Conservation (phyloP, 2,797 vertebrate genomes). For the Gymnopithys bicolor region DNA sequence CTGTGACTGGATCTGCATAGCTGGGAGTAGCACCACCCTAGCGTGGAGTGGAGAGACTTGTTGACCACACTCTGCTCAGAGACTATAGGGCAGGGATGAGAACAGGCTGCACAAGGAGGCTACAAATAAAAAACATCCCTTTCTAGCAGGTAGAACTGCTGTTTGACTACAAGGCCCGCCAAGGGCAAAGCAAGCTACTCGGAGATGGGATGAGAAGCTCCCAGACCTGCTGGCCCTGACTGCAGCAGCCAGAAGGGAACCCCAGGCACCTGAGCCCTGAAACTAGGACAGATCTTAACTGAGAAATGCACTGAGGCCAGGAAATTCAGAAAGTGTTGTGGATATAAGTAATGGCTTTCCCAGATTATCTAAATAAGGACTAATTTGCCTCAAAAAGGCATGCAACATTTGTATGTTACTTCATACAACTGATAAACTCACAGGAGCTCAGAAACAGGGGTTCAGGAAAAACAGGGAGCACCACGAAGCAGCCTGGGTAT, state of each 20-base stretch:
- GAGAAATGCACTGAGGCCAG: background rate
- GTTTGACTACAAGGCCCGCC: rapidly evolving
- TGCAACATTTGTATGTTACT: background rate
- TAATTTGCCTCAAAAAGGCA: background rate
- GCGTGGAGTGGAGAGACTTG: background rate
- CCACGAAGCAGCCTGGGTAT: rapidly evolving
- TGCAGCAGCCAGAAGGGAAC: background rate
- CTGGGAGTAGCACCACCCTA: background rate
- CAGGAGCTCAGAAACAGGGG: background rate
- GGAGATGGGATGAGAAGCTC: rapidly evolving
- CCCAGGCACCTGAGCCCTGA: background rate
- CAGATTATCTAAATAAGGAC: background rate
- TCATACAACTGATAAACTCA: background rate
- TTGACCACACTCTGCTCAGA: background rate
- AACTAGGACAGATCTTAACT: background rate
- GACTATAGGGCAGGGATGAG: background rate
- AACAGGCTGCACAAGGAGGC: background rate
- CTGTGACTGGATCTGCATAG: background rate
- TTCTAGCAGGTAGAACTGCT: background rate
- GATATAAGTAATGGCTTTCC: background rate
- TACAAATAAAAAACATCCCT: background rate
- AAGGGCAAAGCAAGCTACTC: rapidly evolving
- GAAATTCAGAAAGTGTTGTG: background rate
- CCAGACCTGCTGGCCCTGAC: rapidly evolving
- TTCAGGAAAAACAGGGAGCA: background rate